Conservation (phyloP, 2,113 vertebrate genomes). For the Phodopus roborovskii region DNA sequence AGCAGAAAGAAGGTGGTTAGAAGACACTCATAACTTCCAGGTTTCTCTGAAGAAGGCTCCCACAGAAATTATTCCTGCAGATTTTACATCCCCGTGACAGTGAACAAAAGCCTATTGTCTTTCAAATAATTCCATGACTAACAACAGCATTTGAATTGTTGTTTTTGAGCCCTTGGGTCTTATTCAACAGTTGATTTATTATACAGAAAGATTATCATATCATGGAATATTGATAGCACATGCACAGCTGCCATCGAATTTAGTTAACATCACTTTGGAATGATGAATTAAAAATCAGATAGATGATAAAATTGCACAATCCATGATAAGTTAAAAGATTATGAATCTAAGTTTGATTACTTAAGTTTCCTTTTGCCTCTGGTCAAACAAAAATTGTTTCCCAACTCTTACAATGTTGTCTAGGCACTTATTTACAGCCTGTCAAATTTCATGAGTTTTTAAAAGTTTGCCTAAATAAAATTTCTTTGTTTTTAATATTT, state of each 20-base stretch:
- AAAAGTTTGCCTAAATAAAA: neutral
- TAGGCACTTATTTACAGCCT: neutral
- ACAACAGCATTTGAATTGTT: neutral
- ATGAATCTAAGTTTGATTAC: neutral
- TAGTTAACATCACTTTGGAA: neutral
- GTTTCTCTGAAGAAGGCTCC: neutral
- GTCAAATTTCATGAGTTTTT: neutral
- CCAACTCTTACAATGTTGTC: neutral
- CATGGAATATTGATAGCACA: neutral
- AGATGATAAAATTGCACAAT: neutral
- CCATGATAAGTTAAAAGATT: neutral
- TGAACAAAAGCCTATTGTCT: neutral
- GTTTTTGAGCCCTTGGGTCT: neutral
- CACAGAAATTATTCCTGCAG: neutral
- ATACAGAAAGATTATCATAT: neutral
- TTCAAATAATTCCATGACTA: neutral
- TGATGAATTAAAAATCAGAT: neutral
- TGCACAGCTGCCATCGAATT: neutral
- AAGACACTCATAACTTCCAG: neutral
- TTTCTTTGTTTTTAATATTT: neutral
- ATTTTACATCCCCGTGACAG: neutral
- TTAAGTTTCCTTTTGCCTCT: neutral
- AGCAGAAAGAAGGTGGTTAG: neutral
- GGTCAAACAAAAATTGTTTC: neutral
- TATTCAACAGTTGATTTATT: neutral